These are phyloP conservation scores for Panthera uncia DNA, from an alignment of 2,113 vertebrate genomes.

Conservation along the genomic window DNA sequence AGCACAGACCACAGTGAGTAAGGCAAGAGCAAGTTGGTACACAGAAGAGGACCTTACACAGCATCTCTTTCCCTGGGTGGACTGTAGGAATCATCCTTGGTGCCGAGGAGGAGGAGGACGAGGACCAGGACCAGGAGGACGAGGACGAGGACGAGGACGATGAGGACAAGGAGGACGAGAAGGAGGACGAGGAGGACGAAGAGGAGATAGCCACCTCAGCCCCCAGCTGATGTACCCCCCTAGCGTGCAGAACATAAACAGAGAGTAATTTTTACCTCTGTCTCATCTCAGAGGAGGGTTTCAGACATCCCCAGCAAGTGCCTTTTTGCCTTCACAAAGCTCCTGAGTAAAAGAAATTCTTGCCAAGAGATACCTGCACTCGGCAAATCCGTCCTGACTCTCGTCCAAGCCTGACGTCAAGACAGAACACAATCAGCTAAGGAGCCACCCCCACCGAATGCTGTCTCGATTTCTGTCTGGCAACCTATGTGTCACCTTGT, in stretches of 20 bases:
- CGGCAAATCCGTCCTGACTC: not conserved
- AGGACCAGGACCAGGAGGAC: too few relatives aligned
- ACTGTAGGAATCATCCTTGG: not conserved
- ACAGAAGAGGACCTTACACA: not conserved
- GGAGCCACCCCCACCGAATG: not conserved
- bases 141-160: too few relatives aligned
- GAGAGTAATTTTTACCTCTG: not conserved
- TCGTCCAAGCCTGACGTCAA: not conserved
- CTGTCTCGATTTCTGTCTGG: not conserved
- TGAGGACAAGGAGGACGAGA: too few relatives aligned
- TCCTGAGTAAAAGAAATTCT: not conserved
- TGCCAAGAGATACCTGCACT: not conserved
- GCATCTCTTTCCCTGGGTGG: not conserved
- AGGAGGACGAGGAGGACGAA: too few relatives aligned
- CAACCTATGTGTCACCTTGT: not conserved
- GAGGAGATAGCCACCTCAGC: not conserved
- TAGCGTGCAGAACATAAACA: not conserved
- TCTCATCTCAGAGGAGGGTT: not conserved
- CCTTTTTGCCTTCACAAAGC: not conserved
- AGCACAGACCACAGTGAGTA: not conserved
- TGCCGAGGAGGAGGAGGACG: fast-evolving
- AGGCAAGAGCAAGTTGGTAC: constrained; percentile 4
- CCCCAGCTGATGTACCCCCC: not conserved
- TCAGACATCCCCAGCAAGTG: not conserved
- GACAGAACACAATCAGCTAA: not conserved